Evolutionary conservation across 2,888 invertebrate species (phyloP).

Genomic region (Galeruca laticollis): DNA sequence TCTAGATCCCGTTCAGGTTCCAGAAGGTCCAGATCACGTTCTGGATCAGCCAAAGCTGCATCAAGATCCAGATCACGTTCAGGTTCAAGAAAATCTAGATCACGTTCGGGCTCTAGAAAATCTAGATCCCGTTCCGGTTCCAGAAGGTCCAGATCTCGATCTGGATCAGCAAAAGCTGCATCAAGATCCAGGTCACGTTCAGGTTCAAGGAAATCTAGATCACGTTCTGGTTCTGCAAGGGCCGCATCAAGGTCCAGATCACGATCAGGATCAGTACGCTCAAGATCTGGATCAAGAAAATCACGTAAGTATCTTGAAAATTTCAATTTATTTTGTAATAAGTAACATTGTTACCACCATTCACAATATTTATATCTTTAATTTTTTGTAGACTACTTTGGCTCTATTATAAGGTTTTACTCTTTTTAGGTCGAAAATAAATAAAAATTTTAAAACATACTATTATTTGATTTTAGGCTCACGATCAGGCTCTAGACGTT

Average conservation of each 20-base stretch:
- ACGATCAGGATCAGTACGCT: constrained; percentile 56
- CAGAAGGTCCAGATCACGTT: constrained; percentile 42
- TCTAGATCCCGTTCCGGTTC: constrained; percentile 54
- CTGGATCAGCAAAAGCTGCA: constrained; percentile 38
- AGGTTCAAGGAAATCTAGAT: constrained; percentile 56
- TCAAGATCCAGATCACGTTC: constrained; percentile 46
- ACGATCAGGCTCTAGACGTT: constrained; percentile 39
- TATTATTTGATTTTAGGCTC: constrained; percentile 21
- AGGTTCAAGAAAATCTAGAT: constrained; percentile 37
- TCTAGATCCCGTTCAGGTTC: constrained; percentile 47
- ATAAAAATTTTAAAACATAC: no score
- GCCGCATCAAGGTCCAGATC: constrained; percentile 49
- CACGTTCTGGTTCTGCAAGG: constrained; percentile 55
- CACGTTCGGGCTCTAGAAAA: constrained; percentile 49
- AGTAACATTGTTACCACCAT: constrained; percentile 34
- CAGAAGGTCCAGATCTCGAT: constrained; percentile 42
- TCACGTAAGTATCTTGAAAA: constrained; percentile 55
- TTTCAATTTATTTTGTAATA: constrained; percentile 51
- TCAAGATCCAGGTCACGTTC: constrained; percentile 9
- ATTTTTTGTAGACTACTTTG: not conserved
- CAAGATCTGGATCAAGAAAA: constrained; percentile 12
- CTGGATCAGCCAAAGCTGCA: constrained; percentile 48
- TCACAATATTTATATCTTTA: constrained; percentile 57
- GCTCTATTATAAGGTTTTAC: constrained; percentile 46
- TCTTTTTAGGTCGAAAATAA: no score